Evolutionary conservation across 2,888 invertebrate species (phyloP).

Genomic region (Orchestes rusci): DNA sequence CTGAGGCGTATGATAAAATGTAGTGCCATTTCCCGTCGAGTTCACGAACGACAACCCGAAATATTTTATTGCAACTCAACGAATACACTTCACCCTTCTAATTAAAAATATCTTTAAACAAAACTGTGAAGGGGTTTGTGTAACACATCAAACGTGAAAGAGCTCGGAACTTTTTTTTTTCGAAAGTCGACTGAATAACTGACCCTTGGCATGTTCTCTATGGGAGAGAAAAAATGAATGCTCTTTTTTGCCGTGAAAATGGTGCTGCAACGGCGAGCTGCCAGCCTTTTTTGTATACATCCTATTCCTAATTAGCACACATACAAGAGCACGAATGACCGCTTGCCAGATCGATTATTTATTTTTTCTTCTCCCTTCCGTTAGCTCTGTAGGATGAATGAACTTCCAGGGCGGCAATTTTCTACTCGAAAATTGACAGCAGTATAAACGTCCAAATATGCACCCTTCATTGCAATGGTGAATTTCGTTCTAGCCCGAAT

Average conservation of each 20-base stretch:
- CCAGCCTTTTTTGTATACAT: slow-evolving; percentile 33
- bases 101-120: slow-evolving; percentile 21
- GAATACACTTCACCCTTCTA: slow-evolving; percentile 12
- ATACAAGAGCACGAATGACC: slow-evolving; percentile 13
- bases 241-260: slow-evolving; percentile 35
- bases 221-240: slow-evolving; percentile 41
- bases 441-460: no score
- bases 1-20: no score
- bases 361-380: slow-evolving; percentile 4
- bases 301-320: slow-evolving; percentile 43
- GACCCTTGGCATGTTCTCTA: slow-evolving; percentile 45
- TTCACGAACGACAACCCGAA: no score
- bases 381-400: no score
- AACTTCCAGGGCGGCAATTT: no score
- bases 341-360: slow-evolving; percentile 1
- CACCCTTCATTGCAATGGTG: no score
- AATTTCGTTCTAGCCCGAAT: no score
- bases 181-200: slow-evolving; percentile 38
- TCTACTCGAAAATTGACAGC: no score
- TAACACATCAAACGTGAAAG: slow-evolving; percentile 39
- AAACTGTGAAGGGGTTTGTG: slow-evolving; percentile 19
- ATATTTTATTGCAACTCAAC: slow-evolving; percentile 1
- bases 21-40: no score
- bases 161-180: slow-evolving; percentile 41
- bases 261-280: slow-evolving; percentile 8